Conservation (phyloP, 2,797 vertebrate species). For the Alcedo atthis region DNA sequence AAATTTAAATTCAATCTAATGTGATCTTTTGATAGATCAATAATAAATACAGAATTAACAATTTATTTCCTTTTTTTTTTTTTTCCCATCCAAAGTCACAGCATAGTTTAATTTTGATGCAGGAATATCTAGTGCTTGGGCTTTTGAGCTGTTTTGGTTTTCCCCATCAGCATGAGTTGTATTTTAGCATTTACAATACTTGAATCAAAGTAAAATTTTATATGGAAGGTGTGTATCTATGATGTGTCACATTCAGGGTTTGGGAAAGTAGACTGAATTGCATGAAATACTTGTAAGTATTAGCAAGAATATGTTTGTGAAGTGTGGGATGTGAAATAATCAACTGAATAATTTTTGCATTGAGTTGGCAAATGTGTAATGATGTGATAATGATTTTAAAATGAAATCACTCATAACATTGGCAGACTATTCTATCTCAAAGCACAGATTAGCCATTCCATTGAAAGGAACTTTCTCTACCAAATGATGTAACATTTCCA, state of each 20-base stretch:
- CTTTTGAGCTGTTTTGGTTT: background rate
- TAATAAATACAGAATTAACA: background rate
- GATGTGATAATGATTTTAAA: constrained; percentile 37
- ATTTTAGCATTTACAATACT: constrained; percentile 13
- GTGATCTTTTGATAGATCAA: background rate
- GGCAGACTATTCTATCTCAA: background rate
- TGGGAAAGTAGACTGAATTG: background rate
- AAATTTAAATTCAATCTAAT: background rate
- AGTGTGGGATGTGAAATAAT: constrained; percentile 19
- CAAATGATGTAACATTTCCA: background rate
- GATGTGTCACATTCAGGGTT: background rate
- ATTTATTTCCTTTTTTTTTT: background rate
- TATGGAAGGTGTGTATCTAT: background rate
- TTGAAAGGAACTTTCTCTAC: background rate
- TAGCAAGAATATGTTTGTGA: background rate
- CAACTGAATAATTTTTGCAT: constrained; percentile 8
- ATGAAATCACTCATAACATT: background rate
- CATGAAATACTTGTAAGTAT: background rate
- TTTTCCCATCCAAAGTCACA: background rate
- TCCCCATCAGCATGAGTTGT: background rate
- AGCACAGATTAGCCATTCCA: background rate
- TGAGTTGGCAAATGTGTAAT: constrained; percentile 11
- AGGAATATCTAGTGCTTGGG: background rate
- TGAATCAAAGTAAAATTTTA: constrained; percentile 18
- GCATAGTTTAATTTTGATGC: background rate